phyloP scores from a whole-genome alignment of 2,113 vertebrate genomes.

The Setophaga kirtlandii region DNA sequence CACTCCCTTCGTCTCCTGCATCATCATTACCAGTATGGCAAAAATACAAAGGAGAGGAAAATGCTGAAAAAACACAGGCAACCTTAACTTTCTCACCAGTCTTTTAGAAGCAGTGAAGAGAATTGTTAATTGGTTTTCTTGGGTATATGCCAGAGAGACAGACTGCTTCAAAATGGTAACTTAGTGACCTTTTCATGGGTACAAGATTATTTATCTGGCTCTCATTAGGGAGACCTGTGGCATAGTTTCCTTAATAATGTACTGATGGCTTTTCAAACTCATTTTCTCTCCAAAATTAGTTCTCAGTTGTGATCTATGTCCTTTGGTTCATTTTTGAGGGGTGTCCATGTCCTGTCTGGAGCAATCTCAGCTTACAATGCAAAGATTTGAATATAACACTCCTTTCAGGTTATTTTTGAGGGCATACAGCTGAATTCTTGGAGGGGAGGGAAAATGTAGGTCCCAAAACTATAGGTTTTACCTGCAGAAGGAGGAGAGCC shows the following conservation, averaged over 20 bases:
- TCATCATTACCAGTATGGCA: background rate
- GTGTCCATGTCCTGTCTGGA: background rate
- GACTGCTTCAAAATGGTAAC: slow-evolving; percentile 33
- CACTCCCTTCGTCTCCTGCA: background rate
- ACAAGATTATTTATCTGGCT: slow-evolving; percentile 49
- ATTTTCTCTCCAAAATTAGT: slow-evolving; percentile 34
- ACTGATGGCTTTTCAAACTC: slow-evolving; percentile 36
- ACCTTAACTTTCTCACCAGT: background rate
- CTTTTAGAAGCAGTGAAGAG: background rate
- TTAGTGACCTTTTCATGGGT: slow-evolving; percentile 62
- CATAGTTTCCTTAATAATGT: slow-evolving; percentile 26
- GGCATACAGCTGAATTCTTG: background rate
- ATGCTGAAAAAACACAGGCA: background rate
- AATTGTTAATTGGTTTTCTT: slow-evolving; percentile 50
- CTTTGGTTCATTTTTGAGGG: background rate
- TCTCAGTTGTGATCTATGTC: background rate
- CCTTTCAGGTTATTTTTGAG: background rate
- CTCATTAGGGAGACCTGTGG: slow-evolving; percentile 38
- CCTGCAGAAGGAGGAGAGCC: background rate
- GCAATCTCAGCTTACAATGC: background rate
- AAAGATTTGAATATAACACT: background rate
- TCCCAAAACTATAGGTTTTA: accelerated
- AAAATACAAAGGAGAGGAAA: background rate
- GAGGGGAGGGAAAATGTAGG: background rate
- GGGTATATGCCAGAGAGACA: background rate